These are phyloP conservation scores for Polydesmus complanatus DNA, from an alignment of 2,888 invertebrate species.

Conservation along the genomic window DNA sequence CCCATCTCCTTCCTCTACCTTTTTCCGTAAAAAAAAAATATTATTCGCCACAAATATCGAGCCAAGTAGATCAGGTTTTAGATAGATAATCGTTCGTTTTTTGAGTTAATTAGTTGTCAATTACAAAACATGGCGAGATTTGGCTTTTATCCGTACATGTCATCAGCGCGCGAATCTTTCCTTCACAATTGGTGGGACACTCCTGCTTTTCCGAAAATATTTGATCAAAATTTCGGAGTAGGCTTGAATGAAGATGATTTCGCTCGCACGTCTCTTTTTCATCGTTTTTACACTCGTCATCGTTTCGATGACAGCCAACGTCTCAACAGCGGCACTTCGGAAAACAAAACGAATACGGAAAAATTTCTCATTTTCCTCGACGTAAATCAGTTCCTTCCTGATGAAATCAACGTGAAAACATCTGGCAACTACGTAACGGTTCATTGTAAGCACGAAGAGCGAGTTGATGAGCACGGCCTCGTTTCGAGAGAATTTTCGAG, in stretches of 20 bases:
- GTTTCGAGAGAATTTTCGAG: conserved; percentile 4
- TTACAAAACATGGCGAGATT: not conserved
- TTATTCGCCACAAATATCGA: not conserved
- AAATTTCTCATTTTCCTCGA: not conserved
- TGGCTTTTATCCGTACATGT: not conserved
- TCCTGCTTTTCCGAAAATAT: not conserved
- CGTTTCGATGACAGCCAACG: not conserved
- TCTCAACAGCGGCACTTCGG: not conserved
- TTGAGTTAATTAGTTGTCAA: no score
- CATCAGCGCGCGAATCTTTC: not conserved
- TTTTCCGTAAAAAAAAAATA: not conserved
- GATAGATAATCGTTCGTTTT: no score
- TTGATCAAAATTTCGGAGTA: conserved; percentile 1
- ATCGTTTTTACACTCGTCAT: not conserved
- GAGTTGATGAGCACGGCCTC: conserved; percentile 1
- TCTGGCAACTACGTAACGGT: not conserved
- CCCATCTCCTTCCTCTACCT: not conserved
- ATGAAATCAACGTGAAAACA: conserved; percentile 7
- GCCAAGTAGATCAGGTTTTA: no score
- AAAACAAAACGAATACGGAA: not conserved
- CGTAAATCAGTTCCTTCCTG: conserved; percentile 6
- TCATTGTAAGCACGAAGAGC: not conserved
- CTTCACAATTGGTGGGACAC: not conserved
- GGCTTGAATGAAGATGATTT: not conserved
- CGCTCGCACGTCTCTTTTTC: not conserved